These are phyloP conservation scores for Sycophila sp. DNA, from an alignment of 1,140 invertebrate species.

Conservation along the genomic window DNA sequence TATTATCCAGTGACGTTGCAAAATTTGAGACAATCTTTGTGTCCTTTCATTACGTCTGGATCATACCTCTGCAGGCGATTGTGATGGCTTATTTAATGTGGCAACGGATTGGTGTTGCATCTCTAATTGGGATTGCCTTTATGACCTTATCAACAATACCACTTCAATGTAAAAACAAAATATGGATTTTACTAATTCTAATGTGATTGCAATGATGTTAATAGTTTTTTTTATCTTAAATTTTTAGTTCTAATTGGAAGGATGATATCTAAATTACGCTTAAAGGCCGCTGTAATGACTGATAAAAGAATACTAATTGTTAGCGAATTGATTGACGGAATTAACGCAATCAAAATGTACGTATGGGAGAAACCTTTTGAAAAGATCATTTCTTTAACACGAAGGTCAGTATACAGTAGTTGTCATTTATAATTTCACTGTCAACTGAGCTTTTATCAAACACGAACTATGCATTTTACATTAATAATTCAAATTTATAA, in stretches of 20 bases:
- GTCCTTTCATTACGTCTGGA: slow-evolving; percentile 73
- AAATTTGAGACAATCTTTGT: slow-evolving; percentile 65
- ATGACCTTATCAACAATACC: slow-evolving; percentile 74
- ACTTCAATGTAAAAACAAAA: slow-evolving; percentile 66
- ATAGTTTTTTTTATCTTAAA: neutral
- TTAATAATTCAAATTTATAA: too few species aligned
- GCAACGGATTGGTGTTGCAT: slow-evolving; percentile 68
- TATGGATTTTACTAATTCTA: too few species aligned
- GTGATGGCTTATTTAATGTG: slow-evolving; percentile 73
- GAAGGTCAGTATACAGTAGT: neutral
- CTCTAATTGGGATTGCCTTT: slow-evolving; percentile 70
- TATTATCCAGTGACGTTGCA: slow-evolving; percentile 83
- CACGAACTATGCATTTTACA: too few species aligned
- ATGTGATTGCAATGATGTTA: neutral
- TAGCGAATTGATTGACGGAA: neutral
- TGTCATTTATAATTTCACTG: too few species aligned
- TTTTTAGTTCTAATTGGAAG: neutral
- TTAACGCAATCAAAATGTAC: neutral
- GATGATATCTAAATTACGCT: neutral
- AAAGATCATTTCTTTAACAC: neutral
- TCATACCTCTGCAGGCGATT: slow-evolving; percentile 77
- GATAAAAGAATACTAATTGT: neutral
- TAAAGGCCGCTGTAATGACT: neutral
- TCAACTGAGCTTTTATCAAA: too few species aligned
- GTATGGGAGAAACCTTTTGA: neutral